Evolutionary conservation across 2,888 invertebrate species (phyloP).

Genomic region (Eilema depressum): DNA sequence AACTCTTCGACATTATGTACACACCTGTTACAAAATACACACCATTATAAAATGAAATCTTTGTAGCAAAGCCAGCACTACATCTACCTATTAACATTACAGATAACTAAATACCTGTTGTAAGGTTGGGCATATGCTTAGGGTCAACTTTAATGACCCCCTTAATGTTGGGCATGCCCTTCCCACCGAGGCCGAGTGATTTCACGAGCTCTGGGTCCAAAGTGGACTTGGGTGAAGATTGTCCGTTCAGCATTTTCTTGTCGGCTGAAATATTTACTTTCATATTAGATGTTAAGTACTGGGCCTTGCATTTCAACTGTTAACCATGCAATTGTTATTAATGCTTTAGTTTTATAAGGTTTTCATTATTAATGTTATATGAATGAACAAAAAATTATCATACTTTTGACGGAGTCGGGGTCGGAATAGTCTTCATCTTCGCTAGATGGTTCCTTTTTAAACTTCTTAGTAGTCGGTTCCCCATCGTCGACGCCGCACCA

Average conservation of each 20-base stretch:
- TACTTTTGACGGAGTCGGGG: conserved; percentile 71
- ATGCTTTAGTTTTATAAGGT: too few species aligned
- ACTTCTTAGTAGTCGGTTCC: conserved; percentile 81
- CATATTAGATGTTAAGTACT: conserved; percentile 39
- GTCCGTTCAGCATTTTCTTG: conserved; percentile 82
- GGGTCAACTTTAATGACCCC: conserved; percentile 92
- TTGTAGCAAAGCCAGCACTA: conserved; percentile 49
- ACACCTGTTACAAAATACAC: conserved; percentile 84
- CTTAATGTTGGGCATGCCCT: conserved; percentile 87
- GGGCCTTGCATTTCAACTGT: conserved; percentile 39
- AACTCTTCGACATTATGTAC: conserved; percentile 92
- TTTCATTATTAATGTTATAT: background rate
- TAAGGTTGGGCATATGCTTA: conserved; percentile 89
- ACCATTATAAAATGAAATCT: conserved; percentile 22
- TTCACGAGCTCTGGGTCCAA: conserved; percentile 85
- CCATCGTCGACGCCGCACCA: conserved; percentile 91
- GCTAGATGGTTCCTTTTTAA: conserved; percentile 85
- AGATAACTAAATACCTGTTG: conserved; percentile 72
- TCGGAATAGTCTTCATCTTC: conserved; percentile 85
- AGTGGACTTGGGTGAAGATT: conserved; percentile 79
- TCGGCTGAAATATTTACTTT: conserved; percentile 68
- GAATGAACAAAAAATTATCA: background rate
- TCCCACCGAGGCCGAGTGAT: conserved; percentile 82
- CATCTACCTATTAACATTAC: conserved; percentile 34
- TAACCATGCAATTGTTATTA: background rate